Conservation (phyloP, 2,888 invertebrate species). For the Thecophora atra region DNA sequence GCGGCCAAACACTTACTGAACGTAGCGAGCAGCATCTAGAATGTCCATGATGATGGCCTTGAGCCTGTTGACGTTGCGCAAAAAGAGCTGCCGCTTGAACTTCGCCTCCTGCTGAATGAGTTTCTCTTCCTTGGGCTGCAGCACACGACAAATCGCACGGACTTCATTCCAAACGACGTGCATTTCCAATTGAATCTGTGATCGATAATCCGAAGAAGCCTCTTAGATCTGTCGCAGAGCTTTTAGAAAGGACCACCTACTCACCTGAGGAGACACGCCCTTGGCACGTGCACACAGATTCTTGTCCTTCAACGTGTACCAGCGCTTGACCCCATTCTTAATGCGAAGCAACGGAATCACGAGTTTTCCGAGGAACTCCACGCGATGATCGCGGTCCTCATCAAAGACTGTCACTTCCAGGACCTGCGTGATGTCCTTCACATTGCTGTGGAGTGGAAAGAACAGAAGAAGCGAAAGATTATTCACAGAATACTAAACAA, state of each 20-base stretch:
- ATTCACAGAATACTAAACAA: too few relatives aligned
- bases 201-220: neutral
- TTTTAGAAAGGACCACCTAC: neutral
- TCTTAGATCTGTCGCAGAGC: neutral
- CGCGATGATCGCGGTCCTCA: constrained; percentile 97
- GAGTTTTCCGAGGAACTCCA: constrained; percentile 95
- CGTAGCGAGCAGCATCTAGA: constrained; percentile 87
- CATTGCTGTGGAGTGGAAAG: constrained; percentile 70
- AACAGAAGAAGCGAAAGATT: neutral
- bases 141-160: constrained; percentile 87
- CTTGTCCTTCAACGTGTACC: constrained; percentile 97
- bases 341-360: constrained; percentile 87
- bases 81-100: constrained; percentile 94
- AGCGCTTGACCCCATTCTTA: constrained; percentile 88
- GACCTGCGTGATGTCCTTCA: constrained; percentile 95
- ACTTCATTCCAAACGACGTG: constrained; percentile 92
- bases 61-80: constrained; percentile 91
- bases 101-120: constrained; percentile 94
- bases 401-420: constrained; percentile 96
- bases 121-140: constrained; percentile 95
- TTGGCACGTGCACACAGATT: constrained; percentile 91
- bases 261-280: constrained; percentile 82
- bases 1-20: constrained; percentile 76
- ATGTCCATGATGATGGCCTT: constrained; percentile 89
- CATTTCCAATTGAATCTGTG: constrained; percentile 86